Evolutionary conservation across 1,140 invertebrate species (phyloP).

Genomic region (Bombyx mandarina): DNA sequence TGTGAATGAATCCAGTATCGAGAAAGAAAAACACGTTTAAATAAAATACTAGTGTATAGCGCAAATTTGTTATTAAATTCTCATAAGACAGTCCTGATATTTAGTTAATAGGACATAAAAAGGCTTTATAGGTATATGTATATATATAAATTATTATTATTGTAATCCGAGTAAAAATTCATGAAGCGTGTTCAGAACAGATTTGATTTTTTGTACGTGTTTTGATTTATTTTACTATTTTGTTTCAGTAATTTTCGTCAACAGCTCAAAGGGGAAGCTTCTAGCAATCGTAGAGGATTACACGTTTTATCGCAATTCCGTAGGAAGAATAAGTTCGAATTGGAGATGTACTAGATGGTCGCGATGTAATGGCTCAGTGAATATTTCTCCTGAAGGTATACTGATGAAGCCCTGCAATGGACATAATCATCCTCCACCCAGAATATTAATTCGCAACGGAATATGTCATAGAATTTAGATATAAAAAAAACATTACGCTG

Average conservation of each 20-base stretch:
- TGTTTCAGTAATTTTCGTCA: constrained; percentile 23
- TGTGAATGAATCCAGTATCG: too few species aligned
- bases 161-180: too few species aligned
- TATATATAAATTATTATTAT: too few species aligned
- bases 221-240: neutral
- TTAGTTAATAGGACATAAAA: too few species aligned
- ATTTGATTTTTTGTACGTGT: too few species aligned
- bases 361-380: constrained; percentile 29
- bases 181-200: too few species aligned
- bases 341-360: constrained; percentile 39
- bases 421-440: constrained; percentile 10
- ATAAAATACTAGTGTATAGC: too few species aligned
- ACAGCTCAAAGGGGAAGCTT: constrained; percentile 25
- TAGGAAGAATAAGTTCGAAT: constrained; percentile 19
- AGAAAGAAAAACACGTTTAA: too few species aligned
- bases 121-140: too few species aligned
- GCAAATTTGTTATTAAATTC: too few species aligned
- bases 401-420: constrained; percentile 9
- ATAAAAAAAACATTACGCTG: too few species aligned
- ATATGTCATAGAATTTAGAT: constrained; percentile 7
- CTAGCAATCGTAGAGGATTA: constrained; percentile 26
- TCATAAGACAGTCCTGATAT: too few species aligned
- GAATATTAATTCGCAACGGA: constrained; percentile 9
- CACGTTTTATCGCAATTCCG: constrained; percentile 28
- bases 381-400: constrained; percentile 16